Conservation (phyloP, 2,888 invertebrate species). For the Syritta pipiens region DNA sequence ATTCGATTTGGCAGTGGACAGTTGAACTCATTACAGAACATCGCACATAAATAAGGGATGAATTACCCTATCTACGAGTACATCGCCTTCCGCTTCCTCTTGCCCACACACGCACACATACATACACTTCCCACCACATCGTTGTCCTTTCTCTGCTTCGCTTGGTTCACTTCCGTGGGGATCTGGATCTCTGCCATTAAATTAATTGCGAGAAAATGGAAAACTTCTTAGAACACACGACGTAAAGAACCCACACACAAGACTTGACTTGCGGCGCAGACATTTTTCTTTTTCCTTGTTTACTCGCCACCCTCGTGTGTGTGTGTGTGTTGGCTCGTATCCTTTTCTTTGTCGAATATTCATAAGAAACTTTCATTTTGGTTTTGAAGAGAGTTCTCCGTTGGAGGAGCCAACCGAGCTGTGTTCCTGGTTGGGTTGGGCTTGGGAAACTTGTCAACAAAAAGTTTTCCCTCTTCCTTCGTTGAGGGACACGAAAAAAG, state of each 20-base stretch:
- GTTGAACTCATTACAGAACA: constrained; percentile 38
- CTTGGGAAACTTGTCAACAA: constrained; percentile 49
- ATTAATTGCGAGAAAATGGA: constrained; percentile 68
- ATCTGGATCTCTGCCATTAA: constrained; percentile 64
- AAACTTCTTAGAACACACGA: constrained; percentile 53
- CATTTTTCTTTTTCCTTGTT: constrained; percentile 25
- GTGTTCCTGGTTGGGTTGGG: constrained; percentile 5
- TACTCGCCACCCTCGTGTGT: constrained; percentile 15
- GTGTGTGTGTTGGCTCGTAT: background rate
- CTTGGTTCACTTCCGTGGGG: constrained; percentile 59
- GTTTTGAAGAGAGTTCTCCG: constrained; percentile 9
- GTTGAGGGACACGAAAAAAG: background rate
- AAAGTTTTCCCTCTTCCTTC: background rate
- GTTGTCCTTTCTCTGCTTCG: no score
- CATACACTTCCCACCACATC: no score
- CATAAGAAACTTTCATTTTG: constrained; percentile 50
- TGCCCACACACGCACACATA: no score
- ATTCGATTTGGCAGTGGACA: constrained; percentile 38
- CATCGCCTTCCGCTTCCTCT: constrained; percentile 24
- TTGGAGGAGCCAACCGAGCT: background rate
- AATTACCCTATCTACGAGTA: constrained; percentile 14
- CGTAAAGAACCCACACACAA: background rate
- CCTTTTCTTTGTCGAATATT: constrained; percentile 60
- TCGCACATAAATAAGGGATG: constrained; percentile 50
- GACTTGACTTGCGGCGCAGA: no score